Base-by-base conservation (phyloP, 2,888 invertebrate species). In the Blastobasis lacticolella region DNA sequence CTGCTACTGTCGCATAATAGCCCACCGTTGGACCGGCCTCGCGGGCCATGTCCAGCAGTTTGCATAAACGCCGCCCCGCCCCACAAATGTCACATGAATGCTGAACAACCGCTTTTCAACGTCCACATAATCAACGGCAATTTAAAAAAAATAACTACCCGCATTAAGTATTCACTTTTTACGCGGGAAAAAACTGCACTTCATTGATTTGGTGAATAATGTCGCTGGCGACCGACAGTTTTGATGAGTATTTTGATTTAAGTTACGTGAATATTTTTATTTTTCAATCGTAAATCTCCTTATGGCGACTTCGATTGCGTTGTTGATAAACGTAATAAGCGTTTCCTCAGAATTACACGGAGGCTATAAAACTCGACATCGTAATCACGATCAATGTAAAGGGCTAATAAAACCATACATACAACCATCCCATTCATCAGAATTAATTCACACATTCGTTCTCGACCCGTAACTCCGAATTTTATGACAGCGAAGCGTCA, bases 21-120 rank as follows among this genome's bases (percentile, higher is more conserved):
- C 23, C 23, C 23, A 23, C 23, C 23, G 23, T 23, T 23, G 45
- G 48, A 54, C 54, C 51, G 40, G 54, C 54, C 63, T 62, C 62
- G 54, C 54, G 54, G 59, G 54, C 56, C 63, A 54, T 59, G 62
- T 60, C 63, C 58, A 53, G 56, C 57, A 62, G 63, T 79, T 78
- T 73, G 73, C 78, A 80, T 83, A 78, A 82, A 76, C 67, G 61
- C 51, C 54, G 59, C 72, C 76, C 71, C 82, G 75, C 86, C 84
- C 69, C 64, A 64, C 60, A 67, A 72, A 57, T 56, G 57, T 56
- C 51, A 48, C 51, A 49, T 40, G 54, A 53, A 57, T 51, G 48
- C 46, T 37, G 43, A 8, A 52, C 53, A 44, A 56, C 48, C 45
- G 49, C 44, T 63, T 70, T 69, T 65, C 62, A 67, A 53, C 54